Conservation (phyloP, 2,797 vertebrate species). For the Chelonia mydas region DNA sequence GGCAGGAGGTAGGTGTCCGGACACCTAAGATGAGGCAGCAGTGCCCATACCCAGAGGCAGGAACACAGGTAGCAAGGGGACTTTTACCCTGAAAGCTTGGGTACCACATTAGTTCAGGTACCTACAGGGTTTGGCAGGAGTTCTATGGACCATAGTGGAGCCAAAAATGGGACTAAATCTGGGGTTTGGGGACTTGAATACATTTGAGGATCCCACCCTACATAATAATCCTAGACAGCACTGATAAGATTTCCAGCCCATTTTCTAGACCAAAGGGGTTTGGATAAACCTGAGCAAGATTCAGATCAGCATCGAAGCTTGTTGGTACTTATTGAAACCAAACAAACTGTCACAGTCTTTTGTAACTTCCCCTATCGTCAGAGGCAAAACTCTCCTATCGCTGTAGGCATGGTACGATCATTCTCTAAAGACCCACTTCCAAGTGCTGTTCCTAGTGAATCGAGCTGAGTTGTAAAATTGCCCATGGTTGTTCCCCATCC, state of each 20-base stretch:
- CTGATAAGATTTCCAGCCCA: background rate
- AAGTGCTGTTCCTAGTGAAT: background rate
- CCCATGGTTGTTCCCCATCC: background rate
- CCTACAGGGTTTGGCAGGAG: background rate
- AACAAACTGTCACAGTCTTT: background rate
- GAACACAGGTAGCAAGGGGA: background rate
- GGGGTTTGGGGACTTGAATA: background rate
- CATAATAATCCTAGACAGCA: background rate
- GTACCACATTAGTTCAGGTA: background rate
- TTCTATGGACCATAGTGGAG: background rate
- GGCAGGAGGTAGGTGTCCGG: background rate
- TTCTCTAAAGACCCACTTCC: background rate
- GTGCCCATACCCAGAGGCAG: background rate
- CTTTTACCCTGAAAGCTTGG: background rate
- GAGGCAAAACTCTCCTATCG: fast-evolving
- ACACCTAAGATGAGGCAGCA: background rate
- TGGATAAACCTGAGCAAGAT: background rate
- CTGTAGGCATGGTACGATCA: background rate
- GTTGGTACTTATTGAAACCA: background rate
- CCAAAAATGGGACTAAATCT: background rate
- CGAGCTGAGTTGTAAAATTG: background rate
- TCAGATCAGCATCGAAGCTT: background rate
- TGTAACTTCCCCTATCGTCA: background rate
- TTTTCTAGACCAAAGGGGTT: background rate
- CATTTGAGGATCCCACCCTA: background rate